These are phyloP conservation scores for Nyctalus aviator DNA, from an alignment of 2,797 vertebrate species.

Conservation along the genomic window DNA sequence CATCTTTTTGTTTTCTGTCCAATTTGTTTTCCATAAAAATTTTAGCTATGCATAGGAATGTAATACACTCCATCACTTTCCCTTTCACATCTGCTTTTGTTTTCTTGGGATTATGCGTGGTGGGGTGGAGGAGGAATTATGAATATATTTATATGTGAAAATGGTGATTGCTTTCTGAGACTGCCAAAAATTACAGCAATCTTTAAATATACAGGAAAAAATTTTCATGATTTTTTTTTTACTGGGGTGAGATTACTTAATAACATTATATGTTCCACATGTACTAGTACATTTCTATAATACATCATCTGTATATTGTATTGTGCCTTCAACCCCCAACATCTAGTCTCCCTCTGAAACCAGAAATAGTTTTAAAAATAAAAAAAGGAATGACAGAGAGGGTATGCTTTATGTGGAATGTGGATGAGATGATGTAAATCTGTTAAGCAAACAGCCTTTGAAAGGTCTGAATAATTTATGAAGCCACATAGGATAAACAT, in stretches of 20 bases:
- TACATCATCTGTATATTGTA: neutral
- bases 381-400: neutral
- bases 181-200: neutral
- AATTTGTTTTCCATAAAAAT: slow-evolving; percentile 27
- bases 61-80: neutral
- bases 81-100: neutral
- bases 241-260: neutral
- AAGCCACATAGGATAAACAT: neutral
- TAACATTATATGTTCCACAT: neutral
- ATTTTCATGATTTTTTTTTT: neutral
- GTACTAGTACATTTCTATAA: neutral
- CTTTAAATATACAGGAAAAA: neutral
- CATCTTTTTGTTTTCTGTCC: neutral
- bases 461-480: neutral
- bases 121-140: neutral
- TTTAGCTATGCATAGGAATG: neutral
- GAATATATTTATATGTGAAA: neutral
- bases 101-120: neutral
- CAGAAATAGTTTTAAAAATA: neutral
- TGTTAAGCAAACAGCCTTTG: neutral
- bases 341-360: too few relatives aligned
- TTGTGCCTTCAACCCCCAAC: neutral
- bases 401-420: neutral
- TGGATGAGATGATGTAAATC: neutral
- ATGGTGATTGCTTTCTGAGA: neutral